Evolutionary conservation across 2,888 invertebrate genomes (phyloP).

Genomic region (Acleris laterana): DNA sequence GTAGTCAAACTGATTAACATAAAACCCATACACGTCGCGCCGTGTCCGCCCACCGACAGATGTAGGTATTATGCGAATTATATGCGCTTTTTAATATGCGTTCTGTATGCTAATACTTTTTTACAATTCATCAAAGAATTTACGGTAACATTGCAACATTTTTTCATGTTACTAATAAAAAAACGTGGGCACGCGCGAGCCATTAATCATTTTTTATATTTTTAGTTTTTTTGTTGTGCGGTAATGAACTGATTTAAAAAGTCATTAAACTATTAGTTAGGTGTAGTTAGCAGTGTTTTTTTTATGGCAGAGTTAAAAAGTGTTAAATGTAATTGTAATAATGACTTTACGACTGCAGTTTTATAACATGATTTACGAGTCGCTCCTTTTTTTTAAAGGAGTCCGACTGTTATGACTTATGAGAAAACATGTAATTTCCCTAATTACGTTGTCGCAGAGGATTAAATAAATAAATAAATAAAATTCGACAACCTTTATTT

Average conservation of each 20-base stretch:
- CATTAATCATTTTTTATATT: slow-evolving; percentile 45
- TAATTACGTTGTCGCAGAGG: too few relatives aligned
- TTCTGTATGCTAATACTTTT: slow-evolving; percentile 72
- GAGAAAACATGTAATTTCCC: too few relatives aligned
- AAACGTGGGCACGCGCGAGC: slow-evolving; percentile 72
- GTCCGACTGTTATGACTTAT: too few relatives aligned
- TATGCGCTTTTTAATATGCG: slow-evolving; percentile 56
- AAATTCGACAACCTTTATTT: too few relatives aligned
- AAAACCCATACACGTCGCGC: slow-evolving; percentile 65
- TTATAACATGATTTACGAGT: not conserved
- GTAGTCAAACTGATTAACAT: slow-evolving; percentile 62
- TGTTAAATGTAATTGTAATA: not conserved
- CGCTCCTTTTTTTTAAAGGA: too few relatives aligned
- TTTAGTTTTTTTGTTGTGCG: slow-evolving; percentile 15
- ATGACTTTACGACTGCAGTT: too few relatives aligned
- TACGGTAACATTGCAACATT: slow-evolving; percentile 54
- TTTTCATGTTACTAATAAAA: slow-evolving; percentile 59
- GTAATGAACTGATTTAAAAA: slow-evolving; percentile 8
- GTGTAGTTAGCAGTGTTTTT: not conserved
- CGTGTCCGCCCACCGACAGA: slow-evolving; percentile 71
- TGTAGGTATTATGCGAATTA: slow-evolving; percentile 58
- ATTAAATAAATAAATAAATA: too few relatives aligned
- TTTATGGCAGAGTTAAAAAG: not conserved
- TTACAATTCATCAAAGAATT: slow-evolving; percentile 56
- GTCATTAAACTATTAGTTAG: slow-evolving; percentile 8